A percentile compares a stretch with the other conserved stretches of the same genome.
These are phyloP conservation scores for Erpetoichthys calabaricus DNA, from an alignment of 2,797 vertebrate genomes.

Conservation along the genomic window DNA sequence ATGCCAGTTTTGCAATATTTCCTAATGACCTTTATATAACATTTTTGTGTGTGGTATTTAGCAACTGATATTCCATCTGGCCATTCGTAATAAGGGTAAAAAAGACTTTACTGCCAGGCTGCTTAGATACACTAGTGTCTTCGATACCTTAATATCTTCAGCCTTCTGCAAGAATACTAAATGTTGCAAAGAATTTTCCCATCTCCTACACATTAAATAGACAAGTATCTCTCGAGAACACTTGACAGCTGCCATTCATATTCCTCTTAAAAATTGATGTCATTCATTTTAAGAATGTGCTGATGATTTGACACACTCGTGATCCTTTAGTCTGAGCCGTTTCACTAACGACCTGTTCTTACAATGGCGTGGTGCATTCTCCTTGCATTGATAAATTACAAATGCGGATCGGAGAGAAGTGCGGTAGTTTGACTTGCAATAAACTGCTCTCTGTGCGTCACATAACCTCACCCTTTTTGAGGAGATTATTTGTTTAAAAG, in stretches of 20 bases:
- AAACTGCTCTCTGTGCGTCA: too few species aligned
- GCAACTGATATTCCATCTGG: conserved; percentile 16
- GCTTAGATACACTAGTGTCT: conserved; percentile 31
- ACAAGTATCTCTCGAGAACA: conserved; percentile 13
- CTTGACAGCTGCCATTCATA: conserved; percentile 38
- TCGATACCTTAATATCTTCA: conserved; percentile 24
- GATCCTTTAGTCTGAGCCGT: too few species aligned
- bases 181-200: conserved; percentile 39
- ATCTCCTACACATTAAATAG: conserved; percentile 34
- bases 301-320: too few species aligned
- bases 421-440: too few species aligned
- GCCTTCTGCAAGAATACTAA: conserved; percentile 29
- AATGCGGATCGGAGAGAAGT: too few species aligned
- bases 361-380: too few species aligned
- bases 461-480: too few species aligned
- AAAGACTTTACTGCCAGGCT: conserved; percentile 20
- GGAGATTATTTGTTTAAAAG: too few species aligned
- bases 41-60: conserved; percentile 38
- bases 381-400: too few species aligned
- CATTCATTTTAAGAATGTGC: too few species aligned
- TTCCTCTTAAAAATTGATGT: conserved; percentile 2
- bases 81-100: conserved; percentile 25
- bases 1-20: conserved; percentile 33
- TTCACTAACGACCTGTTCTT: too few species aligned
- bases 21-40: conserved; percentile 35